A percentile compares a stretch with the other conserved stretches of the same genome.
Conservation (phyloP, 2,888 invertebrate genomes). For the Callyntrura sp. region DNA sequence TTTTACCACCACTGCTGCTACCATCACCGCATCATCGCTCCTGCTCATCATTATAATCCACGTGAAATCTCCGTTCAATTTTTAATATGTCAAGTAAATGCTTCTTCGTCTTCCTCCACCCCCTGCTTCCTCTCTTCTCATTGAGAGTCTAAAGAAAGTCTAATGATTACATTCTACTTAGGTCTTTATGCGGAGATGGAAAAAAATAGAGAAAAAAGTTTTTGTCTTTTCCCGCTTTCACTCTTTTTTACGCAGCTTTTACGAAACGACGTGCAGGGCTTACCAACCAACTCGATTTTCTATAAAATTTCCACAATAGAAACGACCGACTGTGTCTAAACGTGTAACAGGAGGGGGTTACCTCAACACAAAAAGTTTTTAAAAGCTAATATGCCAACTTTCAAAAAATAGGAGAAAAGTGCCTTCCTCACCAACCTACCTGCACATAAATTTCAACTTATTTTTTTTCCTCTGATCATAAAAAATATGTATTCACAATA, state of each 20-base stretch:
- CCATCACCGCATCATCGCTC: constrained; percentile 30
- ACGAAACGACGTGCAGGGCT: constrained; percentile 65
- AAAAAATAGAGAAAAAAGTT: constrained; percentile 40
- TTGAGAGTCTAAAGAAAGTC: constrained; percentile 30
- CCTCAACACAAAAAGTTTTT: constrained; percentile 29
- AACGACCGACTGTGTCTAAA: constrained; percentile 23
- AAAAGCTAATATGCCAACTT: constrained; percentile 61
- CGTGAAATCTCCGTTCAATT: constrained; percentile 62
- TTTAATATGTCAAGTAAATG: constrained; percentile 71
- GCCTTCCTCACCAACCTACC: background rate
- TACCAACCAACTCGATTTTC: constrained; percentile 60
- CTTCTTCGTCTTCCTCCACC: constrained; percentile 1
- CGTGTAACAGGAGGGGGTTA: constrained; percentile 40
- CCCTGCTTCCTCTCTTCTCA: background rate
- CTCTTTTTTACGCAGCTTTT: constrained; percentile 51
- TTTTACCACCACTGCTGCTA: background rate
- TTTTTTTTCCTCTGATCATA: constrained; percentile 30
- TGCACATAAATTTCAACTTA: constrained; percentile 54
- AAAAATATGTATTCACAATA: constrained; percentile 66
- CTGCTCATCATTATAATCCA: constrained; percentile 75
- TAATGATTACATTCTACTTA: constrained; percentile 74
- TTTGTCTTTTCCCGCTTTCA: constrained; percentile 48
- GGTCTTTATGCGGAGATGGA: constrained; percentile 18
- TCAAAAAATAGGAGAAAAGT: constrained; percentile 5
- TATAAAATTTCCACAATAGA: background rate